Evolutionary conservation across 2,797 vertebrate genomes (phyloP).

Genomic region (Chelmon rostratus): DNA sequence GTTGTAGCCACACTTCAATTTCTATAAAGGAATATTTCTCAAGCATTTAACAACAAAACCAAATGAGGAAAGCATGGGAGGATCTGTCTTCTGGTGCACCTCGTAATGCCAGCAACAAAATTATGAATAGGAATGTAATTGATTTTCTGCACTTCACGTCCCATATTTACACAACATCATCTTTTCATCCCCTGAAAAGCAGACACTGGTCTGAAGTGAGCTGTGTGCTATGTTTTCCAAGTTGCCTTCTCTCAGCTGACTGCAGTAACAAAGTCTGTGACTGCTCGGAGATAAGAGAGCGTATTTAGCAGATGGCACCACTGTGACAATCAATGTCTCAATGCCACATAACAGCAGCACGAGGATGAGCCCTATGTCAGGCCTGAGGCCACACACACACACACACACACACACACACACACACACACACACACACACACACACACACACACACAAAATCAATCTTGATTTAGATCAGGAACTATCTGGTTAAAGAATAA

Average conservation of each 20-base stretch:
- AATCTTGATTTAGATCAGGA: not conserved
- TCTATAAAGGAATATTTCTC: not conserved
- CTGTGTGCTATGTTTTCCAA: conserved; percentile 10
- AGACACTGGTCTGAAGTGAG: conserved; percentile 30
- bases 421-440: not conserved
- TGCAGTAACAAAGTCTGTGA: conserved; percentile 16
- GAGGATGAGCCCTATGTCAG: conserved; percentile 61
- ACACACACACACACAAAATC: not conserved
- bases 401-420: not conserved
- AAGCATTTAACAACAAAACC: not conserved
- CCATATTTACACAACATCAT: conserved; percentile 41
- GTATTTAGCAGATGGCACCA: conserved; percentile 44
- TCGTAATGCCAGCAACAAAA: not conserved
- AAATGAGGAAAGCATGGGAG: not conserved
- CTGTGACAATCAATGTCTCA: conserved; percentile 75
- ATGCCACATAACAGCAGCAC: conserved; percentile 29
- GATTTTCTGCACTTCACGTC: conserved; percentile 19
- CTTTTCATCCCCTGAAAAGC: conserved; percentile 50
- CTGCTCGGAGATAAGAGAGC: conserved; percentile 36
- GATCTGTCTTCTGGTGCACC: not conserved
- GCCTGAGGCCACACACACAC: conserved; percentile 35
- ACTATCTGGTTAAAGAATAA: not conserved
- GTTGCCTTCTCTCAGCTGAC: conserved; percentile 66
- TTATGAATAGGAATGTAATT: not conserved
- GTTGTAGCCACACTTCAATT: not conserved